phyloP scores from a whole-genome alignment of 1,140 invertebrate species.

The Drosophila subpulchrella region DNA sequence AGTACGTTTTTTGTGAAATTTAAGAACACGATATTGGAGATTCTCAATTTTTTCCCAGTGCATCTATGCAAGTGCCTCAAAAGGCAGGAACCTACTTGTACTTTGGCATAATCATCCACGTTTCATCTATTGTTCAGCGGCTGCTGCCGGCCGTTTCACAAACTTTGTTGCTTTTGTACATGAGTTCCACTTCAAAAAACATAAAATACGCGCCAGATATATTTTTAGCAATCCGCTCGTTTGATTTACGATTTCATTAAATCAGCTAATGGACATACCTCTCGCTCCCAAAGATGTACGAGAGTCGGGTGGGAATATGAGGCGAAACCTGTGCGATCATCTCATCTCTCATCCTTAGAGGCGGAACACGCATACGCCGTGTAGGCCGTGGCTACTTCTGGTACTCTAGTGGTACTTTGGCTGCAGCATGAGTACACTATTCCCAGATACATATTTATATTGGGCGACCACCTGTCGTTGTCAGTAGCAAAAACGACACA shows the following conservation, averaged over 20 bases:
- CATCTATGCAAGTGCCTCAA: slow-evolving; percentile 12
- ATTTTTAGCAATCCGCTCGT: slow-evolving; percentile 80
- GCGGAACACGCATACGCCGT: slow-evolving; percentile 41
- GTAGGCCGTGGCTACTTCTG: slow-evolving; percentile 26
- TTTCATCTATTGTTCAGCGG: slow-evolving; percentile 76
- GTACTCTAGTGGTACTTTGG: slow-evolving; percentile 7
- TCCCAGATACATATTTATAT: not conserved
- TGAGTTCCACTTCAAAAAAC: slow-evolving; percentile 82
- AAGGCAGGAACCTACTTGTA: slow-evolving; percentile 25
- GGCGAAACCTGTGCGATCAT: slow-evolving; percentile 66
- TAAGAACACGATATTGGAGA: not conserved
- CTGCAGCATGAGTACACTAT: slow-evolving; percentile 34
- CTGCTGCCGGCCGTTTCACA: slow-evolving; percentile 20
- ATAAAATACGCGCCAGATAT: slow-evolving; percentile 76
- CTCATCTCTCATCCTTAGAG: slow-evolving; percentile 24
- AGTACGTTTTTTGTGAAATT: no score
- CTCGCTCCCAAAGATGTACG: slow-evolving; percentile 24
- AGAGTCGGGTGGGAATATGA: slow-evolving; percentile 32
- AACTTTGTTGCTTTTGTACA: slow-evolving; percentile 46
- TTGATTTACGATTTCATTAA: slow-evolving; percentile 84
- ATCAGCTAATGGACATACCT: slow-evolving; percentile 78
- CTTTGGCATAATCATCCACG: slow-evolving; percentile 78
- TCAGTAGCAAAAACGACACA: slow-evolving; percentile 49
- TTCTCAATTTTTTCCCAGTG: not conserved
- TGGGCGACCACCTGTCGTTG: slow-evolving; percentile 76